Percentiles rank a stretch among this genome's conserved stretches.
These are phyloP conservation scores for Drosophila grimshawi DNA, from an alignment of 1,140 invertebrate species.

Conservation along the genomic window DNA sequence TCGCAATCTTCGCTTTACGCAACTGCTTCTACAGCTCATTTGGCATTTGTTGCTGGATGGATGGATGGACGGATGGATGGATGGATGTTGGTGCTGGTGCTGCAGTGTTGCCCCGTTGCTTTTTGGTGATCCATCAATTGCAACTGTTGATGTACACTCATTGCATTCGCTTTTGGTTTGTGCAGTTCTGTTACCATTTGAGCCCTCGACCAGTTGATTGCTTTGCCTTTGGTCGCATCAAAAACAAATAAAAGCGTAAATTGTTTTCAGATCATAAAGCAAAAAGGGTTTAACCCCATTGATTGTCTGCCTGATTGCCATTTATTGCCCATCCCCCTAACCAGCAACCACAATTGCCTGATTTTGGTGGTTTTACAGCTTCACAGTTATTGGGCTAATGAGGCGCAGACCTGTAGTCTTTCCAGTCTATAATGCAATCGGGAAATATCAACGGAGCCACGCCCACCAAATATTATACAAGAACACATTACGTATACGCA, in stretches of 20 bases:
- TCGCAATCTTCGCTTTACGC: slow-evolving; percentile 77
- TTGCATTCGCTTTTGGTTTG: slow-evolving; percentile 49
- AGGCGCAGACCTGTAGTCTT: slow-evolving; percentile 16
- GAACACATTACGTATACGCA: slow-evolving; percentile 61
- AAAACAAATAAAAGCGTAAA: slow-evolving; percentile 83
- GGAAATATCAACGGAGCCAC: slow-evolving; percentile 3
- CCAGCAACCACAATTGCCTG: slow-evolving; percentile 34
- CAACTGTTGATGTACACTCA: slow-evolving; percentile 76
- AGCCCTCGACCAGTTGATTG: slow-evolving; percentile 55
- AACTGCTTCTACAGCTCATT: slow-evolving; percentile 76
- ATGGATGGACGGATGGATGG: too few species aligned
- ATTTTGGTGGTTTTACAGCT: slow-evolving; percentile 73
- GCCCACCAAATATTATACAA: slow-evolving; percentile 23
- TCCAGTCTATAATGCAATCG: slow-evolving; percentile 14
- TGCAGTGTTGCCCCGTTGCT: slow-evolving; percentile 46
- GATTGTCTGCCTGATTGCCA: slow-evolving; percentile 77
- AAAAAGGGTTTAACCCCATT: slow-evolving; percentile 78
- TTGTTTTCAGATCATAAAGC: slow-evolving; percentile 82
- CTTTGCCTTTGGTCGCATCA: slow-evolving; percentile 72
- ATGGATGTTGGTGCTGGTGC: slow-evolving; percentile 10
- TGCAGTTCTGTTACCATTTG: slow-evolving; percentile 62
- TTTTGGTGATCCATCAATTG: slow-evolving; percentile 81
- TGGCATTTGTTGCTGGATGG: slow-evolving; percentile 52
- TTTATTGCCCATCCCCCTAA: slow-evolving; percentile 59
- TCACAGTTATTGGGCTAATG: slow-evolving; percentile 69